phyloP scores from a whole-genome alignment of 2,797 vertebrate genomes.

The Heliangelus exortis region DNA sequence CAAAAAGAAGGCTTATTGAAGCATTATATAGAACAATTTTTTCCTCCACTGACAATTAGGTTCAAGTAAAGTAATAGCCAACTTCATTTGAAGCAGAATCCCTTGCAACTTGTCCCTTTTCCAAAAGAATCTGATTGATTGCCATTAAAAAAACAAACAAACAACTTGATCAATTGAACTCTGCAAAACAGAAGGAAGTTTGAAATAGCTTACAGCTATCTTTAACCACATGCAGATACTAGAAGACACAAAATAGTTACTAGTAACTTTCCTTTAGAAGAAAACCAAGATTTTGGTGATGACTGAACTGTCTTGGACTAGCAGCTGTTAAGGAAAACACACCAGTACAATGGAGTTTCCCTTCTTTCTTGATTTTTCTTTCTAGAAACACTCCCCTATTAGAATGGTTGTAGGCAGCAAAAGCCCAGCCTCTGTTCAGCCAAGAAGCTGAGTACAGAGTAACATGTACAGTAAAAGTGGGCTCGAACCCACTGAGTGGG shows the following conservation, averaged over 20 bases:
- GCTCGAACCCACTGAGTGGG: too few relatives aligned
- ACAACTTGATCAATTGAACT: not conserved
- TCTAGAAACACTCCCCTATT: not conserved
- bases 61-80: not conserved
- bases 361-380: not conserved
- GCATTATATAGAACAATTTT: not conserved
- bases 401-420: not conserved
- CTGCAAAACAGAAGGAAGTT: not conserved
- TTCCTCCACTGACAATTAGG: not conserved
- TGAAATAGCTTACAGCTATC: not conserved
- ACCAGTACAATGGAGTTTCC: not conserved
- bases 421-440: not conserved
- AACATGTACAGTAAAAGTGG: not conserved
- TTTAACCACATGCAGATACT: not conserved
- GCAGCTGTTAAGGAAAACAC: not conserved
- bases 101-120: not conserved
- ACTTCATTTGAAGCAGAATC: not conserved
- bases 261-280: not conserved
- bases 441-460: not conserved
- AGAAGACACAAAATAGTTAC: not conserved
- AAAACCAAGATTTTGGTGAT: not conserved
- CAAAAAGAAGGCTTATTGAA: not conserved
- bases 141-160: not conserved
- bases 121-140: not conserved
- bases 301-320: not conserved